Conservation (phyloP, 1,140 invertebrate species). For the Anastrepha obliqua region DNA sequence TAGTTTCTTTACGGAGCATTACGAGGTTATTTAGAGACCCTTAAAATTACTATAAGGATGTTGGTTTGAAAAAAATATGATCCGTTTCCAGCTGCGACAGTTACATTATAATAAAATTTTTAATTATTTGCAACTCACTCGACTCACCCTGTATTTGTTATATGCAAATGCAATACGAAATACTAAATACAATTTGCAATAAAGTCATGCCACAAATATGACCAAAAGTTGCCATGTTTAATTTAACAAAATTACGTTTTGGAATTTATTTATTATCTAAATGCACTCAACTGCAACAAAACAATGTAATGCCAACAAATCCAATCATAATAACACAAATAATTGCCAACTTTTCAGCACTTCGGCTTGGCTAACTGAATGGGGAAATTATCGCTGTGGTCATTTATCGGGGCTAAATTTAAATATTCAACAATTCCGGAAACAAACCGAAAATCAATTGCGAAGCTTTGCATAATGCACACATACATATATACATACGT, state of each 20-base stretch:
- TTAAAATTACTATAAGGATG: too few relatives aligned
- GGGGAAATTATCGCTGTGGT: not conserved
- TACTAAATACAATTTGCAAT: slow-evolving; percentile 15
- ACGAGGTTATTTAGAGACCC: too few relatives aligned
- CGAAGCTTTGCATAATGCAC: too few relatives aligned
- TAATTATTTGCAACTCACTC: too few relatives aligned
- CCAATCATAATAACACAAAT: slow-evolving; percentile 12
- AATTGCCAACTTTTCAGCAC: not conserved
- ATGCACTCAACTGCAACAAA: not conserved
- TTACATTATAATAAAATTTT: too few relatives aligned
- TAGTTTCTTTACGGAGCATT: too few relatives aligned
- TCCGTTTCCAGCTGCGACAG: too few relatives aligned
- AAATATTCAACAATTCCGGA: not conserved
- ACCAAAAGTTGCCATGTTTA: slow-evolving; percentile 16
- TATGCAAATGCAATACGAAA: not conserved
- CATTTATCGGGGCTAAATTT: not conserved
- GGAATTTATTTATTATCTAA: not conserved
- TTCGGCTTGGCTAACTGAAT: not conserved
- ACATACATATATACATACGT: too few relatives aligned
- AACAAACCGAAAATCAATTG: too few relatives aligned
- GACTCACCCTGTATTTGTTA: not conserved
- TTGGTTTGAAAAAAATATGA: too few relatives aligned
- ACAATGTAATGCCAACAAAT: slow-evolving; percentile 1
- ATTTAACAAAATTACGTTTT: not conserved
- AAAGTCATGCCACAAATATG: too few relatives aligned